Base-by-base conservation (phyloP, 2,797 vertebrate species). In the Karalla daura region DNA sequence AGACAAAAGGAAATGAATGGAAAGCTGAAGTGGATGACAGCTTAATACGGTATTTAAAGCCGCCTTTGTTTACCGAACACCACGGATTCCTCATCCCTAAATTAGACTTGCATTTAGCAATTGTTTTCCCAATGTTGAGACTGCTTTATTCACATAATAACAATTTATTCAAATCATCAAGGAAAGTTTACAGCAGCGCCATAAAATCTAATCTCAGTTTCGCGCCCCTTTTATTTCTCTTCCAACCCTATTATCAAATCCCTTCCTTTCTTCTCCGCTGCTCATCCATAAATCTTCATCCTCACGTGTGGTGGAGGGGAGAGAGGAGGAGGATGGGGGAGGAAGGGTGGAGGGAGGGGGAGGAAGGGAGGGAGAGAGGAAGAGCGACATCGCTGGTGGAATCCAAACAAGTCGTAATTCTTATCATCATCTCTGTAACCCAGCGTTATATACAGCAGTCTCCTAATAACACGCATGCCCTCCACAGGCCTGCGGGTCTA, bases 341-440 rank as follows among this genome's bases (percentile, higher is more conserved):
- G n/a, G n/a, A n/a, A n/a, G n/a, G n/a, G n/a, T n/a, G n/a, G n/a
- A n/a, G 3, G 54, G 41, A 18, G 25, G 6, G 44, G 18, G 41
- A 35, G 55, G 61, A 25, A 15, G 5, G 6, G 24, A 12, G 20
- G 14, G 3, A 50, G 40, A n/a, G 30, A 4, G 44, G 17, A 39
- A 39, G 55, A 7, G 30, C 71, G 62, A 75, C 80, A 63, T 78
- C 62, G 46, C 58, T 2, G 32, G 27, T 54, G 71, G 80, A 84
- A 88, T 86, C 67, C 61, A 88, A 85, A 89, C 78, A 89, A 73
- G 82, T 53, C 76, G 45, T 89, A 88, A 85, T 78, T 91, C 70
- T 63, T 81, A 50, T 84, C 69, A 65, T 85, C 72, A 71, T 81
- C 59, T 53, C 65, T 43, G 51, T 60, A 64, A 65, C 61, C 53